Evolutionary conservation across 2,888 invertebrate species (phyloP).

Genomic region (Drosophila percnosoma): DNA sequence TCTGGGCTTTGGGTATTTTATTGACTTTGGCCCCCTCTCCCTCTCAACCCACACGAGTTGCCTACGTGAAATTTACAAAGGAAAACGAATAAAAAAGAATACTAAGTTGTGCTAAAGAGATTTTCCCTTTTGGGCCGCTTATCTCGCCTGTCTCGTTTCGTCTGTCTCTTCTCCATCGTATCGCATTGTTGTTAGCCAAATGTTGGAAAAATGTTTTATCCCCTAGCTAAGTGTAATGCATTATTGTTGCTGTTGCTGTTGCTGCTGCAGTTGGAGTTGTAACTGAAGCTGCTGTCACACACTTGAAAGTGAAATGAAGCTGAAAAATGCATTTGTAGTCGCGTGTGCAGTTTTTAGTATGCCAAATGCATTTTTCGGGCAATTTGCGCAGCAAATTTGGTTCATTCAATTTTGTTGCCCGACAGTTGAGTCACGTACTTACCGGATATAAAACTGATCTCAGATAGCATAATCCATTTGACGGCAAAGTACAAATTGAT

Average conservation of each 20-base stretch:
- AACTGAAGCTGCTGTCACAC: constrained; percentile 57
- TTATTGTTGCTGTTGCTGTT: constrained; percentile 24
- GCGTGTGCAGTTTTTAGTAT: constrained; percentile 34
- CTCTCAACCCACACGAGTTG: constrained; percentile 1
- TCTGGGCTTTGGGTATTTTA: constrained; percentile 55
- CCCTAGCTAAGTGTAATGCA: constrained; percentile 60
- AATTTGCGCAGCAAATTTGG: constrained; percentile 47
- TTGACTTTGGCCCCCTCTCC: constrained; percentile 57
- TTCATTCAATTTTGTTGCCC: constrained; percentile 5
- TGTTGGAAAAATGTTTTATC: constrained; percentile 72
- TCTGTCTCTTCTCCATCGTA: constrained; percentile 26
- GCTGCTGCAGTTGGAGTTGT: constrained; percentile 9
- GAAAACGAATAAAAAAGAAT: background rate
- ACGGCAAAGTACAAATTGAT: constrained; percentile 91
- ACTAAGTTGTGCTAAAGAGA: constrained; percentile 37
- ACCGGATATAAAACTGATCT: constrained; percentile 93
- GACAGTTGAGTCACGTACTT: constrained; percentile 66
- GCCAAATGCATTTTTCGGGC: constrained; percentile 63
- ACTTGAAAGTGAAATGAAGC: constrained; percentile 84
- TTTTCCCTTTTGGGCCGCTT: constrained; percentile 35
- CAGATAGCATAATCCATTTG: constrained; percentile 94
- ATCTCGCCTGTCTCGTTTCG: constrained; percentile 46
- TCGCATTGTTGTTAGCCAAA: constrained; percentile 75
- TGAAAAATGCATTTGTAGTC: constrained; percentile 81
- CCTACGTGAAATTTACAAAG: constrained; percentile 25